These are phyloP conservation scores for Thalassarche chlororhynchos DNA, from an alignment of 2,113 vertebrate species.

Conservation along the genomic window DNA sequence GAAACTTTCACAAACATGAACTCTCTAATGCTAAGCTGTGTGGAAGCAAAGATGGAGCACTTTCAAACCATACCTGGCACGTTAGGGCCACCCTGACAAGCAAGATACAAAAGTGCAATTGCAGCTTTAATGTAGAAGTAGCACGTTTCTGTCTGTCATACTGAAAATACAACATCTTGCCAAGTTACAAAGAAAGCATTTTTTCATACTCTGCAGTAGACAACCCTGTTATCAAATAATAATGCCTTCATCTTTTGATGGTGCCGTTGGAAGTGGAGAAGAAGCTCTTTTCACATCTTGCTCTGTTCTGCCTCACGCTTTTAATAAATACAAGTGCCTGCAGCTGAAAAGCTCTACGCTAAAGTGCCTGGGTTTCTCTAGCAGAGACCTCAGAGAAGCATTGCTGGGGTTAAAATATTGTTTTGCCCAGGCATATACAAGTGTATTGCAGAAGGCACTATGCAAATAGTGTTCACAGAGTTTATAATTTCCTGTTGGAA, in stretches of 20 bases:
- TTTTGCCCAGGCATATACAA: not conserved
- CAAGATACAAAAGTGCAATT: not conserved
- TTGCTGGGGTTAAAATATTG: not conserved
- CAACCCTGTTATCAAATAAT: not conserved
- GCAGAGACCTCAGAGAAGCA: not conserved
- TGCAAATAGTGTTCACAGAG: slow-evolving; percentile 54
- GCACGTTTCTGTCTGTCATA: not conserved
- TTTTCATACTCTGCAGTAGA: not conserved
- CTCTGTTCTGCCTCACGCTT: not conserved
- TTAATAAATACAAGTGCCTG: not conserved
- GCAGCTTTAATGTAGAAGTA: not conserved
- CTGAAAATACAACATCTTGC: not conserved
- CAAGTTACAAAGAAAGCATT: not conserved
- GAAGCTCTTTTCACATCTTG: not conserved
- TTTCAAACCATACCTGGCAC: not conserved
- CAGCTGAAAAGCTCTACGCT: not conserved
- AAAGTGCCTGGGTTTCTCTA: not conserved
- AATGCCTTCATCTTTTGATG: not conserved
- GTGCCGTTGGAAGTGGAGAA: not conserved
- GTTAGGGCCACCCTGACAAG: not conserved
- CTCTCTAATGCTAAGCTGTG: not conserved
- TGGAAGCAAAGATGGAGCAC: not conserved
- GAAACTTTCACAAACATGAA: not conserved
- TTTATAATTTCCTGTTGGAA: slow-evolving; percentile 71
- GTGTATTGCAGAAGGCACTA: slow-evolving; percentile 45